Conservation (phyloP, 1,140 invertebrate genomes). For the Ctenoplectra terminalis region DNA sequence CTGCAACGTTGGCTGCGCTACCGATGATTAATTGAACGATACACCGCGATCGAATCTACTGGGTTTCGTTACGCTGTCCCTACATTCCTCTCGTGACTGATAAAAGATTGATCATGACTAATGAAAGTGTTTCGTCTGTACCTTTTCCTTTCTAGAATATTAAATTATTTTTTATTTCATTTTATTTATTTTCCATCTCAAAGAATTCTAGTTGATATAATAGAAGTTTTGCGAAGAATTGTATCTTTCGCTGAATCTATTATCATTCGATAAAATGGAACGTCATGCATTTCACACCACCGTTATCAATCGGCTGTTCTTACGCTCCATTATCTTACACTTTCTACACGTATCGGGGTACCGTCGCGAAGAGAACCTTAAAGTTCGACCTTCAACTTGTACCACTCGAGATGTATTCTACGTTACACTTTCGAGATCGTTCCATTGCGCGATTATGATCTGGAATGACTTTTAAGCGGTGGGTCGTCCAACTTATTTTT, state of each 20-base stretch:
- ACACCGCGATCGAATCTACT: background rate
- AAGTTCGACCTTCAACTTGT: constrained; percentile 5
- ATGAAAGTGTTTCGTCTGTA: background rate
- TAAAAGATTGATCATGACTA: background rate
- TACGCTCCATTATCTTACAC: background rate
- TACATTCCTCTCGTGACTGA: too few relatives aligned
- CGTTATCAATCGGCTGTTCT: background rate
- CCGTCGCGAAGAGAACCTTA: background rate
- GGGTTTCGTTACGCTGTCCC: background rate
- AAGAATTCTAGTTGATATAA: too few relatives aligned
- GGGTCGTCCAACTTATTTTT: too few relatives aligned
- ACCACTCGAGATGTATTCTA: background rate
- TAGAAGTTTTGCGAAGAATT: too few relatives aligned
- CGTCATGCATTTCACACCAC: constrained; percentile 1
- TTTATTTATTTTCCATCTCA: too few relatives aligned
- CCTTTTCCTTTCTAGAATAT: background rate
- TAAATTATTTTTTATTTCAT: too few relatives aligned
- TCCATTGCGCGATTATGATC: background rate
- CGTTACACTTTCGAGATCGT: background rate
- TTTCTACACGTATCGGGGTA: too few relatives aligned
- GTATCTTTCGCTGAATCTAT: too few relatives aligned
- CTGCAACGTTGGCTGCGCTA: too few relatives aligned
- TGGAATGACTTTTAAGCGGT: background rate
- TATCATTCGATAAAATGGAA: background rate
- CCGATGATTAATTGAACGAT: constrained; percentile 29